Percentiles rank a stretch among this genome's conserved stretches.
Evolutionary conservation across 2,888 invertebrate genomes (phyloP).

Genomic region (Megamerina dolium): DNA sequence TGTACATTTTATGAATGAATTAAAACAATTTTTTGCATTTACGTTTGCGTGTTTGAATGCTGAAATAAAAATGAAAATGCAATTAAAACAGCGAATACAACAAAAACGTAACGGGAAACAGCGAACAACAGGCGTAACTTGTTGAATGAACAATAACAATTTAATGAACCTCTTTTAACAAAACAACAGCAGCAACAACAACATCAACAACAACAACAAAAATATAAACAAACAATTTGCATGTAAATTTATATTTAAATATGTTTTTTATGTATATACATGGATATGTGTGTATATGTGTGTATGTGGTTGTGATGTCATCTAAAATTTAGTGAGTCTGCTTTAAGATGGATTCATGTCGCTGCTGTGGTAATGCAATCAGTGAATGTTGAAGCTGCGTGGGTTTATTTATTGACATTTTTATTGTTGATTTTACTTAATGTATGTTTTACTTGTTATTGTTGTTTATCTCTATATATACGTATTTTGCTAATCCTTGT

Average conservation of each 20-base stretch:
- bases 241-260: not conserved
- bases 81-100: constrained; percentile 1
- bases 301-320: constrained; percentile 6
- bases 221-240: not conserved
- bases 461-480: no score
- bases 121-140: no score
- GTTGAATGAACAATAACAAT: no score
- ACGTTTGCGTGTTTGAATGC: constrained; percentile 6
- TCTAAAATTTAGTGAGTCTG: no score
- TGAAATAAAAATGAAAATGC: constrained; percentile 7
- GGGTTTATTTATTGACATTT: constrained; percentile 31
- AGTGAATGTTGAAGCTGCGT: constrained; percentile 11
- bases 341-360: no score
- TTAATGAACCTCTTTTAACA: not conserved
- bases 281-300: not conserved
- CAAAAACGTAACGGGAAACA: no score
- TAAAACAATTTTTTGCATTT: no score
- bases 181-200: not conserved
- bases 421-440: constrained; percentile 15
- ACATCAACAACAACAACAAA: not conserved
- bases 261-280: not conserved
- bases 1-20: no score
- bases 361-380: no score
- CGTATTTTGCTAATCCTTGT: no score
- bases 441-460: no score